Evolutionary conservation across 2,797 vertebrate genomes (phyloP).

Genomic region (Peromyscus nudipes): DNA sequence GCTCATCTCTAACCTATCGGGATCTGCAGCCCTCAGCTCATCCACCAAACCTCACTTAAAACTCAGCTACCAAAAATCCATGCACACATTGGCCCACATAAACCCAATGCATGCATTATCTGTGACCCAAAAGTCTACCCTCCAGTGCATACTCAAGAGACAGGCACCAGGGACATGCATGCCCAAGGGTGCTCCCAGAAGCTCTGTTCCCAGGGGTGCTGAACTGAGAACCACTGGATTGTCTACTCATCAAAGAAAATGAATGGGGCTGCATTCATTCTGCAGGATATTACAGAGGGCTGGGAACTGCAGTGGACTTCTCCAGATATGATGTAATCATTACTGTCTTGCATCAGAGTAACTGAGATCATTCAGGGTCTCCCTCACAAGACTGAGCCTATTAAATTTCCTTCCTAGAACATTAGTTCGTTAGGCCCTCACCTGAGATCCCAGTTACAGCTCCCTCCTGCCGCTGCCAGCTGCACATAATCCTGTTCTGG

Average conservation of each 20-base stretch:
- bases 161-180: accelerated
- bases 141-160: accelerated
- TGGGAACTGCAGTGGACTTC: not conserved
- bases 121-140: not conserved
- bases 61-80: not conserved
- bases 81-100: accelerated
- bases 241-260: accelerated
- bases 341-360: not conserved
- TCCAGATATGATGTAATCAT: not conserved
- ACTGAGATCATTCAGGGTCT: not conserved
- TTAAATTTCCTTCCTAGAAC: not conserved
- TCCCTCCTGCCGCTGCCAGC: not conserved
- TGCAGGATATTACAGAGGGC: not conserved
- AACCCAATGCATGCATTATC: accelerated
- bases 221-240: too few species aligned
- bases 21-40: not conserved
- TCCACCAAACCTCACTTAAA: not conserved
- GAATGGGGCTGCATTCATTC: not conserved
- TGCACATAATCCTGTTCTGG: not conserved
- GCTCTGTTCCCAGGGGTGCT: not conserved
- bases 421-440: not conserved
- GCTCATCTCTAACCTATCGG: not conserved
- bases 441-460: not conserved
- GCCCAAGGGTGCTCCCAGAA: not conserved
- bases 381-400: not conserved